Evolutionary conservation across 53 echinoderm and acorn worm genomes (phyloP).

Genomic region (Echinometra lucunter): DNA sequence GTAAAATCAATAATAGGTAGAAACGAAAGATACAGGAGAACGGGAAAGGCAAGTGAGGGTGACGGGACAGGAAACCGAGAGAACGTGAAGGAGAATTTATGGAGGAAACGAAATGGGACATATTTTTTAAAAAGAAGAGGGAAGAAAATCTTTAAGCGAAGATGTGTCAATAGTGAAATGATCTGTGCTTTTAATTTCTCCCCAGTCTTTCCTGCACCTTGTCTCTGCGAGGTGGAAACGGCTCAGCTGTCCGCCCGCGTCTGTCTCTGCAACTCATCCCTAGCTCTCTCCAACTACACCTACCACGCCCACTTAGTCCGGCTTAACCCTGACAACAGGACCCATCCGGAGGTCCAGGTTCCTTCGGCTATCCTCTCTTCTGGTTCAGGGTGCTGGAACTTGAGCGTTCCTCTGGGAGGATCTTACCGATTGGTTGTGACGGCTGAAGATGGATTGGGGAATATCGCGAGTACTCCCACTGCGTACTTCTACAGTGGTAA

Average conservation of each 20-base stretch:
- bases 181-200: no score
- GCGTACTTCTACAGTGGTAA: slow-evolving; percentile 56
- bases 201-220: slow-evolving; percentile 17
- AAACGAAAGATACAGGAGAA: no score
- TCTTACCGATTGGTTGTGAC: slow-evolving; percentile 43
- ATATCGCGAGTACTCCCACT: slow-evolving; percentile 46
- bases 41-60: no score
- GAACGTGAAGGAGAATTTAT: no score
- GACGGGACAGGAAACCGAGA: no score
- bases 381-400: slow-evolving; percentile 46
- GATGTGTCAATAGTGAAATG: no score
- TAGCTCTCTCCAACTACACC: slow-evolving; percentile 60
- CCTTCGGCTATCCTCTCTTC: not conserved
- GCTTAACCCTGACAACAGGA: not conserved
- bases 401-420: slow-evolving; percentile 56
- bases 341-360: not conserved
- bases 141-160: not conserved
- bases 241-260: not conserved
- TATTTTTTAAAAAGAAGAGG: no score
- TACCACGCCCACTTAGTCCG: slow-evolving; percentile 50
- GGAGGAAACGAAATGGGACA: no score
- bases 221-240: not conserved
- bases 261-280: slow-evolving; percentile 67
- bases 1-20: no score
- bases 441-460: slow-evolving; percentile 60